Evolutionary conservation across 2,797 vertebrate species (phyloP), one percentile per base, ranked within the genome.

Genomic region (Nannoperca australis): DNA sequence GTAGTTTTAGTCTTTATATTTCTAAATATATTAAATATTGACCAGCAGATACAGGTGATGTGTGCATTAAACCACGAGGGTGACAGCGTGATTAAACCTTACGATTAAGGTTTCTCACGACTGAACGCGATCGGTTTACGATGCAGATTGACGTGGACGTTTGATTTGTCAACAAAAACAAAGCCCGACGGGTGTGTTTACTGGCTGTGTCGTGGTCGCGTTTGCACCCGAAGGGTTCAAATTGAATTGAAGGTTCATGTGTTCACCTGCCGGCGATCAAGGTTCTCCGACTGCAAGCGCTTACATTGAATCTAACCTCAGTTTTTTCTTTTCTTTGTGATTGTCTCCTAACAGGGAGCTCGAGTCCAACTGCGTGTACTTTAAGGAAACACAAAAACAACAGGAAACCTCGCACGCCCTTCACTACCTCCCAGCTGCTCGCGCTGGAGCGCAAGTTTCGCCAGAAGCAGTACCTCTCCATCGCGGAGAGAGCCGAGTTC

Each of bases 341-440:
- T 60, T 61, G 34, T 45, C 60, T 27, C 63, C 32, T 36, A 24
- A 45, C 89, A 97, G 96, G 96, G 73, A 94, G 93, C 76, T 84
- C 95, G 9, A 96, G 96, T 82, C 95, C 96, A 38, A 81, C 93
- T 47, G 90, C 90, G 72, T 96, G 96, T 87, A 88, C 96, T 69
- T 88, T 97, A 85, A 92, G 96, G 85, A 96, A 97, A 84, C 96
- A 97, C 93, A 96, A 96, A 90, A 96, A 96, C 90, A 96, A 97
- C 94, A 90, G 96, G 70, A 96, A 97, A 92, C 96, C 96, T 88
- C 94, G 96, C 73, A 96, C 96, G 4, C 96, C 96, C 81, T 97
- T 97, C 92, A 96, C 96, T 88, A 96, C 96, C 89, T 95, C 96
- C 1, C 96, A 97, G 92, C 93, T 97, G 56, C 94, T 97, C 72